Evolutionary conservation across 2,888 invertebrate species (phyloP), one percentile per base, ranked within the genome.

Genomic region (Argyra leucocephala): DNA sequence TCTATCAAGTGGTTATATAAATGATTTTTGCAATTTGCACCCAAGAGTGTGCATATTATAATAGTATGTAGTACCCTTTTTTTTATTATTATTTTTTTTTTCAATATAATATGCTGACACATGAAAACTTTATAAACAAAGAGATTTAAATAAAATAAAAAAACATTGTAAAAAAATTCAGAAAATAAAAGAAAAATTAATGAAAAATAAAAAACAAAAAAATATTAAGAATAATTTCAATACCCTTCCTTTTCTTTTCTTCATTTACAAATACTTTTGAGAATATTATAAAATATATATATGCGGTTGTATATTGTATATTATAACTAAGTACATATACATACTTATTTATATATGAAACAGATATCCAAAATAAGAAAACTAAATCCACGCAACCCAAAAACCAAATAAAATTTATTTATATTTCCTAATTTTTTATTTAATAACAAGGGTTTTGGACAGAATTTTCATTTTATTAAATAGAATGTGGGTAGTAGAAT

Each of bases 1-100:
- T 48, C 48, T 48, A 48, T 48, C 48, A 48, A 48, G 48, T 48
- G 48, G 48, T 48, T 48, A 48, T 48, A 48, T 48, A 48, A 48
- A 48, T 48, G 48, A 48, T 48, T 48, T 48, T 48, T 48, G 48
- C 48, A 48, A 48, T 48, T 48, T 48, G 48, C 48, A 48, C 48
- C 48, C 48, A 48, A 48, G 48, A 48, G 48, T 48, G 48, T 48
- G 18, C 18, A 48, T 18, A 48, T 3, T 18, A 48, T 48, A 6
- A 31, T 31, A 31, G 9, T 26, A 26, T n/a, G n/a, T n/a, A n/a
- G n/a, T n/a, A n/a, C n/a, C n/a, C n/a, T 31, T 31, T 31, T 31
- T 31, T 31, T 12, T 15, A 37, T 3, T 37, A 37, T 37, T 37
- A 37, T 37, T 18, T 48, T 48, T 48, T 48, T 48, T 48, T 48